Evolutionary conservation across 1,140 invertebrate species (phyloP), one percentile per base, ranked within the genome.

Genomic region (Macrostomum lignano): DNA sequence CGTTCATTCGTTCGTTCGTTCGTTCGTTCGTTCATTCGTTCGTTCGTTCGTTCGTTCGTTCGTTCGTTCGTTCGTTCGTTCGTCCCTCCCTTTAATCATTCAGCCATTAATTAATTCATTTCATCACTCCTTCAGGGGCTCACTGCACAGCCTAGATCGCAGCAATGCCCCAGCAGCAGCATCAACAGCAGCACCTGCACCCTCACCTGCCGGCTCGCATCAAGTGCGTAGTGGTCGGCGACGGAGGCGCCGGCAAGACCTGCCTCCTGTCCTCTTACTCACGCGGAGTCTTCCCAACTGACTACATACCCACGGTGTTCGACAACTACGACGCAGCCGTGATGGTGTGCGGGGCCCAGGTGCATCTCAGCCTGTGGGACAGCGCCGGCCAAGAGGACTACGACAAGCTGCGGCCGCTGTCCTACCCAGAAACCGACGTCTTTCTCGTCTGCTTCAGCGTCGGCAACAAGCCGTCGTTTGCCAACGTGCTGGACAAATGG

Each of bases 401-500:
- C 49, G 79, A 88, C 54, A 66, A 82, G 44, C 62, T 93, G 31
- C 65, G 84, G 49, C 82, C 82, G n/a, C 61, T 94, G 3, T 88
- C 81, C 13, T 94, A 94, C 62, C 82, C 82, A 44, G 81, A 91
- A 56, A 94, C 84, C 23, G 82, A 93, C 59, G 81, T 93, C 35
- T 93, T 93, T 63, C 69, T 93, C 39, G 84, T 93, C 25, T 93
- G 82, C 65, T 93, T 91, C 59, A 88, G 79, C 45, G 77, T 94
- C 39, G 84, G 94, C 17, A 88, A 81, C 38, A 88, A 84, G 36
- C 86, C 84, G 39, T 94, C 84, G 14, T 96, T 88, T 67, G 86
- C 94, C 67, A 96, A 96, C 64, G 84, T 94, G 30, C 86, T 81
- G 68, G 84, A 94, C 70, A 94, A 94, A 69, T 98, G 88, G 88